These are phyloP conservation scores for Bubalus kerabau DNA, from an alignment of 2,113 vertebrate genomes.

Conservation along the genomic window DNA sequence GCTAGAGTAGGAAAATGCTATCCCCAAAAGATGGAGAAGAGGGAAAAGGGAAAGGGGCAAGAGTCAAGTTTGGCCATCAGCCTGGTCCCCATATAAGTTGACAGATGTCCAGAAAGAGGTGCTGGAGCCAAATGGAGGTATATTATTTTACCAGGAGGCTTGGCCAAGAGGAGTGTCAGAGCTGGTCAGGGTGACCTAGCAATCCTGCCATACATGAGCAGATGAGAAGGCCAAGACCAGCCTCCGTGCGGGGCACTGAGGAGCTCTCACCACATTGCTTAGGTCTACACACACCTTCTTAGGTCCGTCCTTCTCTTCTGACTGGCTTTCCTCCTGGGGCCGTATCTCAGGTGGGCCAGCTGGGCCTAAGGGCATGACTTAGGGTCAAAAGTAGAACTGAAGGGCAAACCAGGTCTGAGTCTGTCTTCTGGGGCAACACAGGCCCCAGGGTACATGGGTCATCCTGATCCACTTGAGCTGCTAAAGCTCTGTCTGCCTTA, in stretches of 20 bases:
- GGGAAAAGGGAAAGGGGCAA: neutral
- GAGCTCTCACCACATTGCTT: neutral
- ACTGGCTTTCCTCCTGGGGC: neutral
- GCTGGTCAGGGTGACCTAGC: neutral
- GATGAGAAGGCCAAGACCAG: neutral
- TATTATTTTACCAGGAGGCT: neutral
- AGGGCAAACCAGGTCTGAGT: neutral
- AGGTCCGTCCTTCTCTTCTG: neutral
- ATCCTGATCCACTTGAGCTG: neutral
- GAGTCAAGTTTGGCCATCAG: neutral
- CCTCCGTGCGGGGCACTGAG: neutral
- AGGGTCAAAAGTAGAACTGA: neutral
- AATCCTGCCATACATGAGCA: neutral
- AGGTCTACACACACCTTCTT: neutral
- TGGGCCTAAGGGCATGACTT: neutral
- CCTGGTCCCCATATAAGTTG: neutral
- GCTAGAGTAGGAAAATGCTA: neutral
- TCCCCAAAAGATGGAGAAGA: neutral
- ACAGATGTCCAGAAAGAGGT: constrained; percentile 22
- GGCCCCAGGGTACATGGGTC: neutral
- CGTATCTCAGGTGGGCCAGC: neutral
- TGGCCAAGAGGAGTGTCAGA: neutral
- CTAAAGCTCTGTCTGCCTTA: neutral
- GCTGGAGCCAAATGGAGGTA: constrained; percentile 17
- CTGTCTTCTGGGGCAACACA: neutral